Percentiles rank a stretch among this genome's conserved stretches.
phyloP scores from a whole-genome alignment of 2,113 vertebrate species.

The Neoarius graeffei region DNA sequence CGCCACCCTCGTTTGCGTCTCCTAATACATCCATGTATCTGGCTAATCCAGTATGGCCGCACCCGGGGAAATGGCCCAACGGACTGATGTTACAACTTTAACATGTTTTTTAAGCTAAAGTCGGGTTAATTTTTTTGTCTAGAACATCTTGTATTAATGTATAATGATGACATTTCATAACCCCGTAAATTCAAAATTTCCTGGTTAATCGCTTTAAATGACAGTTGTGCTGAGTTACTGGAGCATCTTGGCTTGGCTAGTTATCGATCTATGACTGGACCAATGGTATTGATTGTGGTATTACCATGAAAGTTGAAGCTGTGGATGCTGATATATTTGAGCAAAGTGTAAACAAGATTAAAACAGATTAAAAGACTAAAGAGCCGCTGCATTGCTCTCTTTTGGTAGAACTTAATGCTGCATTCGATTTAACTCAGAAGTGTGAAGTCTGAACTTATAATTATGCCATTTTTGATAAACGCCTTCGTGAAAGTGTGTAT shows the following conservation, averaged over 20 bases:
- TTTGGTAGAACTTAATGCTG: not conserved
- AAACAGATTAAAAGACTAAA: not conserved
- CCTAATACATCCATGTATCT: too few relatives aligned
- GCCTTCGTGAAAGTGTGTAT: not conserved
- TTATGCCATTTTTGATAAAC: not conserved
- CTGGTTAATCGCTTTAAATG: too few relatives aligned
- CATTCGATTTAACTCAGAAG: not conserved
- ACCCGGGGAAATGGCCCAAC: too few relatives aligned
- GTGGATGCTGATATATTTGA: not conserved
- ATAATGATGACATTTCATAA: too few relatives aligned
- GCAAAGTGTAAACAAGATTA: not conserved
- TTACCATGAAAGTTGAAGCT: not conserved
- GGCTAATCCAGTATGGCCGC: too few relatives aligned
- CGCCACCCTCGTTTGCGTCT: too few relatives aligned
- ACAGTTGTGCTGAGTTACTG: too few relatives aligned
- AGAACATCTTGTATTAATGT: too few relatives aligned
- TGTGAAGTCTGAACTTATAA: not conserved
- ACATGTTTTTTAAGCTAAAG: too few relatives aligned
- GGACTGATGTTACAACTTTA: too few relatives aligned
- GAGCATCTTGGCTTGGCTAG: not conserved
- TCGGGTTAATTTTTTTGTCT: too few relatives aligned
- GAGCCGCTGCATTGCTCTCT: not conserved
- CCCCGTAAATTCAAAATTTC: too few relatives aligned
- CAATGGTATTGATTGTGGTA: not conserved
- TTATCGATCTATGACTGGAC: not conserved